phyloP scores from a whole-genome alignment of 2,888 invertebrate genomes.

The Meiosimyza decipiens region DNA sequence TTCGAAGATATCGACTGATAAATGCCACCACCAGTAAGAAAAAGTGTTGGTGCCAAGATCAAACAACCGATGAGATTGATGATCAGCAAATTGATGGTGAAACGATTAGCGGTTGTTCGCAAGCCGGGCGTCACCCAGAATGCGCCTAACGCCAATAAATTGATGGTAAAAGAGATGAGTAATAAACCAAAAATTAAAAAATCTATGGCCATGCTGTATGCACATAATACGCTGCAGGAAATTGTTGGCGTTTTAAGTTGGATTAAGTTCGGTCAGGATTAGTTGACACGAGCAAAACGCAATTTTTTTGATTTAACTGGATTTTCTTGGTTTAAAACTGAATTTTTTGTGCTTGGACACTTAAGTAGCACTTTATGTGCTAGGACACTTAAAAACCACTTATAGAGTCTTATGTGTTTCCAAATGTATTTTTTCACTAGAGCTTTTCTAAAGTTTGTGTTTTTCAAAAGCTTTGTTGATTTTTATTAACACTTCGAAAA shows the following conservation, averaged over 20 bases:
- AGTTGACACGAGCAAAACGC: background rate
- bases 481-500: background rate
- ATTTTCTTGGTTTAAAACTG: constrained; percentile 12
- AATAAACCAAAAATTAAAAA: constrained; percentile 66
- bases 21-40: constrained; percentile 52
- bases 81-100: constrained; percentile 66
- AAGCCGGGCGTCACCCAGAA: constrained; percentile 67
- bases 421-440: too few species aligned
- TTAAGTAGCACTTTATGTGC: too few species aligned
- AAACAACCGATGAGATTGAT: constrained; percentile 66
- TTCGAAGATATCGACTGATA: constrained; percentile 36
- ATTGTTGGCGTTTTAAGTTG: constrained; percentile 18
- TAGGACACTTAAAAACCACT: background rate
- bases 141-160: constrained; percentile 66
- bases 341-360: background rate
- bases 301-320: constrained; percentile 11
- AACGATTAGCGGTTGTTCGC: constrained; percentile 67
- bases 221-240: constrained; percentile 19
- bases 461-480: background rate
- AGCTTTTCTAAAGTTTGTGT: background rate
- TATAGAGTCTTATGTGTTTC: background rate
- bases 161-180: constrained; percentile 65
- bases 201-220: constrained; percentile 64
- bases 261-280: too few species aligned
- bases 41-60: constrained; percentile 63